Conservation (phyloP, 1,140 invertebrate genomes). For the Meloidogyne floridensis region DNA sequence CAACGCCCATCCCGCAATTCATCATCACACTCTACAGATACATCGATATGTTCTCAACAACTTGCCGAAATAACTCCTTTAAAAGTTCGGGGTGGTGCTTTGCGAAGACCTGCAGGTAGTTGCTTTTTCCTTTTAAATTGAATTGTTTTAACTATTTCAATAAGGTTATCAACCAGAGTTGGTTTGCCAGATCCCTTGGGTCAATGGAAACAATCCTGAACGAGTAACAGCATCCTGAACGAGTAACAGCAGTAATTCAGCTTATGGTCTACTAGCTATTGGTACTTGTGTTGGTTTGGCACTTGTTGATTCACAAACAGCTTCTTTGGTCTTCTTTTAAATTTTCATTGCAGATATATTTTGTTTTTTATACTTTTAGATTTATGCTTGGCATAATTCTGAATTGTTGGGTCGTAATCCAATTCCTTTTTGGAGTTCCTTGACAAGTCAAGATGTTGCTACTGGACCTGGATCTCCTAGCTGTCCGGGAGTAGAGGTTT, state of each 20-base stretch:
- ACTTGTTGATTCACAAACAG: slow-evolving; percentile 49
- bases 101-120: slow-evolving; percentile 78
- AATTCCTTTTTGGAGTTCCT: slow-evolving; percentile 41
- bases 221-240: slow-evolving; percentile 81
- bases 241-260: slow-evolving; percentile 88
- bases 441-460: slow-evolving; percentile 43
- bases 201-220: slow-evolving; percentile 78
- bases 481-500: not conserved
- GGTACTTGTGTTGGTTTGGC: slow-evolving; percentile 54
- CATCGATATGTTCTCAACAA: slow-evolving; percentile 50
- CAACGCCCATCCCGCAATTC: slow-evolving; percentile 37
- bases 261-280: slow-evolving; percentile 77
- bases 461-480: not conserved
- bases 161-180: slow-evolving; percentile 84
- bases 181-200: slow-evolving; percentile 83
- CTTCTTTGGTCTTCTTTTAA: not conserved
- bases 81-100: slow-evolving; percentile 76
- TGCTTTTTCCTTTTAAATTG: slow-evolving; percentile 33
- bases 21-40: slow-evolving; percentile 52
- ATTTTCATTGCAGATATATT: not conserved
- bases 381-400: slow-evolving; percentile 59
- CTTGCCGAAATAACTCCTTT: slow-evolving; percentile 71
- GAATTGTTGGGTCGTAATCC: slow-evolving; percentile 54
- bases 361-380: slow-evolving; percentile 31
- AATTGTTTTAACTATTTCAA: not conserved